phyloP scores from a whole-genome alignment of 2,888 invertebrate genomes.

The Coelinius sp. region DNA sequence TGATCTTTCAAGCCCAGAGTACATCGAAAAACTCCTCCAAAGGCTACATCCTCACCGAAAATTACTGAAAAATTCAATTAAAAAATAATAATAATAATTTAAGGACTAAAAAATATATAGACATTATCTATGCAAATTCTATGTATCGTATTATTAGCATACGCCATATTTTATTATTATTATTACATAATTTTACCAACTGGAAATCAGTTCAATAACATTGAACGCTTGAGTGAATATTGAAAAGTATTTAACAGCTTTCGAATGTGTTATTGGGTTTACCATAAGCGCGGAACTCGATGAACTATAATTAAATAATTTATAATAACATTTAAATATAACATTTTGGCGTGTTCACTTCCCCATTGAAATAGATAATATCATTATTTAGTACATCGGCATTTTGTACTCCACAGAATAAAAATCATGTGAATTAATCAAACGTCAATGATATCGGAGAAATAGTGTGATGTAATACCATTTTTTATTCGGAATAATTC shows the following conservation, averaged over 20 bases:
- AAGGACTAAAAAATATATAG: not conserved
- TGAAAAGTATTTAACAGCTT: not conserved
- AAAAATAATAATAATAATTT: slow-evolving; percentile 1
- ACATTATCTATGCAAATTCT: not conserved
- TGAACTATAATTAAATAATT: not conserved
- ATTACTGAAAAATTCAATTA: slow-evolving; percentile 75
- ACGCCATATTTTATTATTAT: not conserved
- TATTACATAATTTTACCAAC: not conserved
- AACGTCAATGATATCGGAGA: not conserved
- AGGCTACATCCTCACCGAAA: slow-evolving; percentile 98
- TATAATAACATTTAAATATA: not conserved
- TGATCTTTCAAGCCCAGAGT: slow-evolving; percentile 93
- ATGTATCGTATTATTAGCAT: not conserved
- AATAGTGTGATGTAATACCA: not conserved
- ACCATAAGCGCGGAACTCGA: no score
- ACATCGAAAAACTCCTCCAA: slow-evolving; percentile 98
- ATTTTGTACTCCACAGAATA: no score
- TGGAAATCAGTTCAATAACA: not conserved
- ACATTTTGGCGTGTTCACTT: not conserved
- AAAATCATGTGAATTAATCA: no score
- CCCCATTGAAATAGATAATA: not conserved
- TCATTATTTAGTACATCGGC: not conserved
- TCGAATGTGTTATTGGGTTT: no score
- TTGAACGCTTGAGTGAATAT: not conserved
- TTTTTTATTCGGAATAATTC: not conserved